Evolutionary conservation across 2,888 invertebrate genomes (phyloP), one percentile per base, ranked within the genome.

Genomic region (Drosophila imparisetae): DNA sequence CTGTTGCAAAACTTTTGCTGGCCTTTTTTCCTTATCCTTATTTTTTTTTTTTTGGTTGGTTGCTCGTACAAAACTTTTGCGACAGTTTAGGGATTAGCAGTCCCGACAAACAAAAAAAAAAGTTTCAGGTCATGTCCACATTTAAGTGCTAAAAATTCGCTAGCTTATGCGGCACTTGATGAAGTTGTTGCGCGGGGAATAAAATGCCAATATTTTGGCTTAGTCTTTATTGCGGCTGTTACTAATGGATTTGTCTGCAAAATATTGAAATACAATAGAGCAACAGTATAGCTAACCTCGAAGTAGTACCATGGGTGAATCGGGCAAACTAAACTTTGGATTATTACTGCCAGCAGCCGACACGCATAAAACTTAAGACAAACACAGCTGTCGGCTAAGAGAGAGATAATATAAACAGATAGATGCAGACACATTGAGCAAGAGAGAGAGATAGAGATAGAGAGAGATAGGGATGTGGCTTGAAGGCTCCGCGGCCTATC

Each of bases 61-160:
- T 63, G 72, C 69, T 69, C 65, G 65, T 48, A 59, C 70, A 86
- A 86, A 86, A 88, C 77, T 86, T 86, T 86, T 82, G 86, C 86
- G 86, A 88, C 86, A 86, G 86, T 88, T 86, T 86, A 88, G 81
- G 88, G 86, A 86, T 86, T 86, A 87, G 80, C 85, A 78, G 78
- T 63, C 70, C 79, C 66, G 75, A 75, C 49, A 48, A 62, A 38
- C 53, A 49, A 34, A 53, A 72, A 53, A 58, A 63, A 76, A 86
- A 80, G 64, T 84, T 86, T 78, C 63, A 70, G 83, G 75, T 83
- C 84, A 81, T 86, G 86, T 84, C 80, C 86, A 81, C 76, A 78
- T 87, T 85, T 87, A 86, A 87, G 86, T 88, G 88, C 79, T 83
- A 83, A 88, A 86, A 87, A 82, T 83, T 81, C 74, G 73, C 83